Evolutionary conservation across 30 jellyfish, hydroid and myxozoan species (phyloP).

Genomic region (Hydractinia echinata): DNA sequence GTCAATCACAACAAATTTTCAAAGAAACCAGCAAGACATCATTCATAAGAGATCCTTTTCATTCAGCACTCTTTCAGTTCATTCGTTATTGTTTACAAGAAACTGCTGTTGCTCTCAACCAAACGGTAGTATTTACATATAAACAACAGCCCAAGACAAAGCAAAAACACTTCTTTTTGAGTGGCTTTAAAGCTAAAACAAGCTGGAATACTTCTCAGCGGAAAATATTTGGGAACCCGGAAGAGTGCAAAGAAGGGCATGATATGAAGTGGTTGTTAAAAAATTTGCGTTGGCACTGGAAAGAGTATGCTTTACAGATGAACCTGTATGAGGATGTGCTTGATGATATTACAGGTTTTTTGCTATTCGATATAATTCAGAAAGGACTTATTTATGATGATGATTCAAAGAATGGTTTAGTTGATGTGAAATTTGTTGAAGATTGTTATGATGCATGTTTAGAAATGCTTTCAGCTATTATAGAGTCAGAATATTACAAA

Average conservation of each 20-base stretch:
- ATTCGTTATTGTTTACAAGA: conserved; percentile 8
- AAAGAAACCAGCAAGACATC: background rate
- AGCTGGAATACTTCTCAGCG: background rate
- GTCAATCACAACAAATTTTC: no score
- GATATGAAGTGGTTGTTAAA: conserved; percentile 21
- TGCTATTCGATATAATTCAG: conserved; percentile 11
- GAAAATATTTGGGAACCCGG: conserved; percentile 24
- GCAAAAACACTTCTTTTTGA: background rate
- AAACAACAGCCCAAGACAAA: background rate
- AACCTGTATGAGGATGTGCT: conserved; percentile 35
- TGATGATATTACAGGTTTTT: conserved; percentile 28
- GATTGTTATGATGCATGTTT: conserved; percentile 26
- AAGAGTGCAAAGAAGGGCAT: background rate
- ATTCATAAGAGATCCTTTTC: background rate
- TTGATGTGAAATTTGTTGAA: background rate
- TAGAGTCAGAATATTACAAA: conserved; percentile 7
- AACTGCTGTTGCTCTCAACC: background rate
- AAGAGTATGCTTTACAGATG: conserved; percentile 19
- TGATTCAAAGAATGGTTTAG: background rate
- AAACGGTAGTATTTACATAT: background rate
- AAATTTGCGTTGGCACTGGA: conserved; percentile 28
- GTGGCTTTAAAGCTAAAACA: conserved; percentile 1
- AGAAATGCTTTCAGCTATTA: conserved; percentile 26
- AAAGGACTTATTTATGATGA: background rate
- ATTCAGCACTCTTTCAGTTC: background rate